Percentiles rank a stretch among this genome's conserved stretches.
Conservation (phyloP, 1,140 invertebrate genomes). For the Tetramorium simillimum region DNA sequence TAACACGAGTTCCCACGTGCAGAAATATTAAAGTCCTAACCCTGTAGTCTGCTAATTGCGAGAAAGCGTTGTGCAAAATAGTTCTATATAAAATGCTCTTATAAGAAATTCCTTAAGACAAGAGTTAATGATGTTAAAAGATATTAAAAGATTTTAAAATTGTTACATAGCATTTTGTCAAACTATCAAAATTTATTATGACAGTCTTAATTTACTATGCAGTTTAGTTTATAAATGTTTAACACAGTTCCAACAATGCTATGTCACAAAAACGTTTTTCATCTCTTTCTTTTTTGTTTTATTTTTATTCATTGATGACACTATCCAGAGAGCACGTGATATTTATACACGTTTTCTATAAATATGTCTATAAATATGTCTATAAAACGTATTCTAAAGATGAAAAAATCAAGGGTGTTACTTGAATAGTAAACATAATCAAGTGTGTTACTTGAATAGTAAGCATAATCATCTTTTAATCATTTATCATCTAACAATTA, state of each 20-base stretch:
- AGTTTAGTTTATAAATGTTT: background rate
- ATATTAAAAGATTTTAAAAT: background rate
- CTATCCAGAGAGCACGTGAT: too few relatives aligned
- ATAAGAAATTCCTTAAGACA: background rate
- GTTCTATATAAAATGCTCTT: background rate
- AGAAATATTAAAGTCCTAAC: constrained; percentile 54
- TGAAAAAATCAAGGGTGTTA: too few relatives aligned
- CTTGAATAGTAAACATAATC: background rate
- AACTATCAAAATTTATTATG: background rate
- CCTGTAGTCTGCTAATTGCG: constrained; percentile 41
- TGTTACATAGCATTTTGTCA: background rate
- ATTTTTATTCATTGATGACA: background rate
- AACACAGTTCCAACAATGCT: background rate
- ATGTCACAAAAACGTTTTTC: background rate
- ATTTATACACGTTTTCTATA: too few relatives aligned
- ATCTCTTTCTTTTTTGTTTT: background rate
- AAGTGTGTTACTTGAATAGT: background rate
- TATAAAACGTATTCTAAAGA: too few relatives aligned
- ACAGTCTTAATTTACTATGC: background rate
- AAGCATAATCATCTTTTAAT: background rate
- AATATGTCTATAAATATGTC: too few relatives aligned
- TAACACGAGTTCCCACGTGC: constrained; percentile 27
- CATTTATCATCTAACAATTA: constrained; percentile 4
- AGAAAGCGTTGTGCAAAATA: background rate
- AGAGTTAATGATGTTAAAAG: background rate